Percentiles rank a stretch among this genome's conserved stretches.
These are phyloP conservation scores for Nephrotoma appendiculata DNA, from an alignment of 2,888 invertebrate genomes.

Conservation along the genomic window DNA sequence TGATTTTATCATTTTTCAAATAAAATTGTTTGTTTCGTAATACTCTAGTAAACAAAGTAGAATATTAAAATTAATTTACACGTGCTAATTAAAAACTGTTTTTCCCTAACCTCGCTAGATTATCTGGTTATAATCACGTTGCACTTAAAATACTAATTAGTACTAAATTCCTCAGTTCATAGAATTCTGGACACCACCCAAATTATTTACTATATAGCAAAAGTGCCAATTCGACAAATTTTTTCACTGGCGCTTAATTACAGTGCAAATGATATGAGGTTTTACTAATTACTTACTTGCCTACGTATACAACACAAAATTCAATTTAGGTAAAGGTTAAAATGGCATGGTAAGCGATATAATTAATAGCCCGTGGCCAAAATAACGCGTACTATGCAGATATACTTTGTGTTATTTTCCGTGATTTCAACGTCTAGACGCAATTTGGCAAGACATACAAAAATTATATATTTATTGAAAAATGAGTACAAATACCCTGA, in stretches of 20 bases:
- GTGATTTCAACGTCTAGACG: not conserved
- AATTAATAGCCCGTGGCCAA: not conserved
- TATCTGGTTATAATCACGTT: not conserved
- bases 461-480: not conserved
- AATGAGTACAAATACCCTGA: not conserved
- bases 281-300: not conserved
- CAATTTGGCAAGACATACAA: not conserved
- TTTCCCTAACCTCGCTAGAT: not conserved
- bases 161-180: too few species aligned
- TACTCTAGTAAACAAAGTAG: not conserved
- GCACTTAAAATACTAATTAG: not conserved
- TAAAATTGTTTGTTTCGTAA: not conserved
- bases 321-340: not conserved
- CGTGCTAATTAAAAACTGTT: not conserved
- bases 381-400: not conserved
- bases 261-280: not conserved
- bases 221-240: not conserved
- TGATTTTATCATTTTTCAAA: not conserved
- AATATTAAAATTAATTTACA: not conserved
- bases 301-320: not conserved
- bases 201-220: not conserved
- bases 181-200: not conserved
- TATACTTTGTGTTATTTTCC: not conserved
- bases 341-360: not conserved
- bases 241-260: not conserved